phyloP scores from a whole-genome alignment of 2,888 invertebrate species.

The Andrena fulva region DNA sequence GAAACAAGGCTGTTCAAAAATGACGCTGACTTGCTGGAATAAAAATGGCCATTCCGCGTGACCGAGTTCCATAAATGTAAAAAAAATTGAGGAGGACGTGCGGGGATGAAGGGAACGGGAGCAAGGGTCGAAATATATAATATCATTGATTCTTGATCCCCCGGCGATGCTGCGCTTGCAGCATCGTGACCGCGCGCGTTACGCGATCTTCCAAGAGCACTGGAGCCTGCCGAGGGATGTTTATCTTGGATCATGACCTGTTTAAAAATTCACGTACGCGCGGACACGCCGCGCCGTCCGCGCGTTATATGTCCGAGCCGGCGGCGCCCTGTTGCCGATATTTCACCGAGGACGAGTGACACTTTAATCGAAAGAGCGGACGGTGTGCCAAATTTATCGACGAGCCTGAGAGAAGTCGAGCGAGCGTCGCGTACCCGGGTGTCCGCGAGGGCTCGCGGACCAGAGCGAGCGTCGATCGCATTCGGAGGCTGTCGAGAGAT shows the following conservation, averaged over 20 bases:
- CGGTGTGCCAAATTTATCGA: slow-evolving; percentile 26
- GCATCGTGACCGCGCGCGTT: slow-evolving; percentile 14
- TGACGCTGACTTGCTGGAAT: slow-evolving; percentile 57
- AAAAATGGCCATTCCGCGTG: slow-evolving; percentile 52
- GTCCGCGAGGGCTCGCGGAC: slow-evolving; percentile 3
- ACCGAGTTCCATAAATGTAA: slow-evolving; percentile 52
- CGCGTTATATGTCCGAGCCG: neutral
- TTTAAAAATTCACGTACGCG: slow-evolving; percentile 15
- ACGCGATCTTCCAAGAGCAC: neutral
- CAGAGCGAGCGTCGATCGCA: slow-evolving; percentile 1
- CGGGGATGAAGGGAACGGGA: neutral
- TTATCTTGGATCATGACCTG: neutral
- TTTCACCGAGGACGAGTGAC: slow-evolving; percentile 27
- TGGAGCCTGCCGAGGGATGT: neutral
- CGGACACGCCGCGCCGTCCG: neutral
- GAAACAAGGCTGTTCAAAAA: slow-evolving; percentile 47
- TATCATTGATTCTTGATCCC: slow-evolving; percentile 40
- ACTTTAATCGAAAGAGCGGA: slow-evolving; percentile 34
- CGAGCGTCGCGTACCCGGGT: neutral
- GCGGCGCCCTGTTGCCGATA: slow-evolving; percentile 18
- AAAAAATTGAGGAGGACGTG: neutral
- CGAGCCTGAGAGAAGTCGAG: neutral
- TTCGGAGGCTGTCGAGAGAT: neutral
- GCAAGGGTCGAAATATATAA: neutral
- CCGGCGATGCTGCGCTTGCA: slow-evolving; percentile 42